phyloP scores from a whole-genome alignment of 2,113 vertebrate species.

The Pseudois nayaur region DNA sequence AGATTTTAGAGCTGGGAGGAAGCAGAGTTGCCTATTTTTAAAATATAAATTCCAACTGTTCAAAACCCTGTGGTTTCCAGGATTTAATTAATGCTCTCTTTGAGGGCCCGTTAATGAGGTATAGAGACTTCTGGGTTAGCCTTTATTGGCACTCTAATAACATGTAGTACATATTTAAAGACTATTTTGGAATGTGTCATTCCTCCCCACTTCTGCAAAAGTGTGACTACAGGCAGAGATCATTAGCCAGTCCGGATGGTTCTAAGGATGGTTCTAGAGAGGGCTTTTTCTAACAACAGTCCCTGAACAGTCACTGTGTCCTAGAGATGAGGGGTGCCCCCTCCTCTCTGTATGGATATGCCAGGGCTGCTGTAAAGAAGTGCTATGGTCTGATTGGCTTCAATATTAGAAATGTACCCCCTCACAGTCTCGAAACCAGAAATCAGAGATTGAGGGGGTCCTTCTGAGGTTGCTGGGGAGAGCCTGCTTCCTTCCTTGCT shows the following conservation, averaged over 20 bases:
- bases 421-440: background rate
- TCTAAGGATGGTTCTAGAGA: background rate
- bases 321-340: rapidly evolving
- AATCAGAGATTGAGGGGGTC: too few species aligned
- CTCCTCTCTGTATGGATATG: rapidly evolving
- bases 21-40: slow-evolving; percentile 72
- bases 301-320: rapidly evolving
- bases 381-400: rapidly evolving
- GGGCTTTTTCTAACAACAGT: background rate
- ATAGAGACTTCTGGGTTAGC: slow-evolving; percentile 63
- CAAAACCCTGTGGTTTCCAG: slow-evolving; percentile 74
- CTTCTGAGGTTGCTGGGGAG: rapidly evolving
- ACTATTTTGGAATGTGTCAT: slow-evolving; percentile 60
- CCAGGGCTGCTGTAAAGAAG: too few species aligned
- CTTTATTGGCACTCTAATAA: slow-evolving; percentile 72
- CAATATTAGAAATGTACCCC: background rate
- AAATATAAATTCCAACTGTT: slow-evolving; percentile 75
- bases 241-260: background rate
- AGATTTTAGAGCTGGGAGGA: slow-evolving; percentile 20
- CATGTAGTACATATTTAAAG: slow-evolving; percentile 64
- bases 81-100: slow-evolving; percentile 77
- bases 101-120: slow-evolving; percentile 75
- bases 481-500: rapidly evolving
- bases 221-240: background rate
- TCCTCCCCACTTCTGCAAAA: background rate